Evolutionary conservation across 2,888 invertebrate genomes (phyloP).

Genomic region (Microctonus hyperodae): DNA sequence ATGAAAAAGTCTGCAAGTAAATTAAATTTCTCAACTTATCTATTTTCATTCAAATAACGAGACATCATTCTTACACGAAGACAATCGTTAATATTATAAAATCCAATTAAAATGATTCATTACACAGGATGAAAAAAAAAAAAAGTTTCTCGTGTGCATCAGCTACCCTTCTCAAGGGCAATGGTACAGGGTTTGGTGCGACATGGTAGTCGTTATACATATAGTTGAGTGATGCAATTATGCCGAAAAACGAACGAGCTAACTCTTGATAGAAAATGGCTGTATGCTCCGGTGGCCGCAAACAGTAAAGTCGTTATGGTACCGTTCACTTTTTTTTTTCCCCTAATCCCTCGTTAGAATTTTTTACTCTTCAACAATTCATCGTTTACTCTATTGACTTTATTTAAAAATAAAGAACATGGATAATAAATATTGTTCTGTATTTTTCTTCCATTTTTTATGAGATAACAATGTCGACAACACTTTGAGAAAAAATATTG

Average conservation of each 20-base stretch:
- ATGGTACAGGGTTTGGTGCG: constrained; percentile 14
- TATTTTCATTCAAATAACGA: constrained; percentile 20
- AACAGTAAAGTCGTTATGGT: constrained; percentile 58
- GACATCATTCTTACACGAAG: constrained; percentile 50
- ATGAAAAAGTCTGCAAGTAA: neutral
- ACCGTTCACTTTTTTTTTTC: constrained; percentile 33
- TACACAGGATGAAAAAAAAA: constrained; percentile 47
- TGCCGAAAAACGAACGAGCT: constrained; percentile 62
- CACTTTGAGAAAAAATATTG: too few relatives aligned
- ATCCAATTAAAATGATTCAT: constrained; percentile 62
- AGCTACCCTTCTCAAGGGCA: neutral
- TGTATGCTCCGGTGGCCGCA: constrained; percentile 61
- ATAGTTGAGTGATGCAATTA: constrained; percentile 61
- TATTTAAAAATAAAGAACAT: too few relatives aligned
- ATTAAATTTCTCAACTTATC: neutral
- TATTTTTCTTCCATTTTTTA: too few relatives aligned
- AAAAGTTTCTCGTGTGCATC: neutral
- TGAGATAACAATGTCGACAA: too few relatives aligned
- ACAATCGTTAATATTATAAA: constrained; percentile 50
- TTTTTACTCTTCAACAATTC: constrained; percentile 7
- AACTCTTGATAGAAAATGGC: constrained; percentile 63
- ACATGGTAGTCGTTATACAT: constrained; percentile 25
- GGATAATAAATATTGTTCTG: too few relatives aligned
- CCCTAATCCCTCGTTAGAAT: constrained; percentile 9
- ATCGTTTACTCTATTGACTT: neutral